These are phyloP conservation scores for Xiphias gladius DNA, from an alignment of 2,113 vertebrate species.

Conservation along the genomic window DNA sequence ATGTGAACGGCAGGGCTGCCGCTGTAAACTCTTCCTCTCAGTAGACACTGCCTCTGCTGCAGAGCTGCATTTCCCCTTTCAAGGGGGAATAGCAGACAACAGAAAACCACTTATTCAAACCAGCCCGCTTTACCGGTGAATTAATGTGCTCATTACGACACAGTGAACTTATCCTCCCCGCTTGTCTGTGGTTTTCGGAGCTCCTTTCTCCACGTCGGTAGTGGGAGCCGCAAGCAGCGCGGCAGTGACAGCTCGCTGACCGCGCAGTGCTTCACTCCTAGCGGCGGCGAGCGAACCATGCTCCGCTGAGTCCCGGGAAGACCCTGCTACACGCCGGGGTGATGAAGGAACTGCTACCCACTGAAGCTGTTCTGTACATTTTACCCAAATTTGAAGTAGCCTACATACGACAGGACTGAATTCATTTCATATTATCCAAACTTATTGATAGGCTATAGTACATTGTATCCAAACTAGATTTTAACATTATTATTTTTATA, in stretches of 20 bases:
- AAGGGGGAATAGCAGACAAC: constrained; percentile 76
- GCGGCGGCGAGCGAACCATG: constrained; percentile 47
- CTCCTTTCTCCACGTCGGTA: constrained; percentile 5
- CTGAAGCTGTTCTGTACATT: neutral
- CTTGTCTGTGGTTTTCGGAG: constrained; percentile 8
- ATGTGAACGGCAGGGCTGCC: neutral
- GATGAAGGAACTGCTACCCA: neutral
- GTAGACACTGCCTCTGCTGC: neutral
- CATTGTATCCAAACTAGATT: neutral
- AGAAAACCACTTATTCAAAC: constrained; percentile 15
- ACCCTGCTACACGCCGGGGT: neutral
- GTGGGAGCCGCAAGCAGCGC: constrained; percentile 47
- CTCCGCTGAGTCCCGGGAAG: constrained; percentile 58
- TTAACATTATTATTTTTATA: neutral
- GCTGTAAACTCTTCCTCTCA: neutral
- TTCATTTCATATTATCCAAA: neutral
- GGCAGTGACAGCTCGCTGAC: constrained; percentile 3
- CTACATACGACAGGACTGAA: neutral
- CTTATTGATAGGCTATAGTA: neutral
- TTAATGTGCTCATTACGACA: neutral
- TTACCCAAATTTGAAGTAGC: neutral
- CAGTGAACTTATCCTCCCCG: neutral
- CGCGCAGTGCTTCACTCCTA: constrained; percentile 30
- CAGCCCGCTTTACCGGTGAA: neutral
- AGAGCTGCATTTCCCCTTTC: constrained; percentile 77